phyloP scores from a whole-genome alignment of 1,140 invertebrate species.

The Drosophila yakuba region DNA sequence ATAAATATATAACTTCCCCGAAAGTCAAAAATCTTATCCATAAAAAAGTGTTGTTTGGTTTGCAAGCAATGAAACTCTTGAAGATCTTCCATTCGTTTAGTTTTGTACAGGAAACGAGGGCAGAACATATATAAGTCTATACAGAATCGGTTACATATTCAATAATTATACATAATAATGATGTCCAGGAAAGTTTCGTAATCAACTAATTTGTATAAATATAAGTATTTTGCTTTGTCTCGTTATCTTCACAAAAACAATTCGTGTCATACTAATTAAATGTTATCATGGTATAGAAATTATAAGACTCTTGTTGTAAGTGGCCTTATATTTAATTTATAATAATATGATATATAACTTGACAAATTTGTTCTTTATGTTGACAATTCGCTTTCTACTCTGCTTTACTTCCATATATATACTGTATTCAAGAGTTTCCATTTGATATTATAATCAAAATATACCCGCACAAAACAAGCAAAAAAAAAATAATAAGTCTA shows the following conservation, averaged over 20 bases:
- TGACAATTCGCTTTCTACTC: constrained; percentile 5
- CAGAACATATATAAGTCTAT: constrained; percentile 23
- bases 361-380: constrained; percentile 40
- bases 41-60: constrained; percentile 17
- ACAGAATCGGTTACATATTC: constrained; percentile 23
- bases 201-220: constrained; percentile 46
- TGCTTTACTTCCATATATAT: constrained; percentile 11
- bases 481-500: neutral
- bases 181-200: constrained; percentile 43
- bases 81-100: constrained; percentile 11
- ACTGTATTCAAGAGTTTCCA: constrained; percentile 28
- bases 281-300: constrained; percentile 31
- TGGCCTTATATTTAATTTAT: constrained; percentile 36
- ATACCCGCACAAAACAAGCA: constrained; percentile 23
- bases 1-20: constrained; percentile 17
- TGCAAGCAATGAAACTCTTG: constrained; percentile 39
- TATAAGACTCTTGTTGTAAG: constrained; percentile 38
- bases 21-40: constrained; percentile 17
- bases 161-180: constrained; percentile 45
- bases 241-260: constrained; percentile 13
- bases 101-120: constrained; percentile 38
- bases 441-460: constrained; percentile 41
- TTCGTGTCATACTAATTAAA: constrained; percentile 22
- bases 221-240: constrained; percentile 22
- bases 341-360: constrained; percentile 45